Conservation (phyloP, 2,888 invertebrate genomes). For the Nemotelus pantherinus region DNA sequence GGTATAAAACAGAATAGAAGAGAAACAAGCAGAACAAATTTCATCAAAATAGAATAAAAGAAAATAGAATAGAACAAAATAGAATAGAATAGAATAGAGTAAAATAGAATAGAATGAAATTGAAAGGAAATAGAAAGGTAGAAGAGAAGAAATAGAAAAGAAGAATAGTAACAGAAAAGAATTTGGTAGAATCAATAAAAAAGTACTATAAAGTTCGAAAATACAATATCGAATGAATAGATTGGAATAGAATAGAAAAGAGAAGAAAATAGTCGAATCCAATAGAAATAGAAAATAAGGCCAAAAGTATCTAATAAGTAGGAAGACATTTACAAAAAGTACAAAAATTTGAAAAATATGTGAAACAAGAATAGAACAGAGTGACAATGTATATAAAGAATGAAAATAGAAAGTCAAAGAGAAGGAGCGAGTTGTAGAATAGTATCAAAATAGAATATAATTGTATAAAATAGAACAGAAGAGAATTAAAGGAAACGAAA, state of each 20-base stretch:
- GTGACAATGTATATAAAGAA: background rate
- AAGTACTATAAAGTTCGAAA: too few relatives aligned
- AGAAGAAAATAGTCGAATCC: too few relatives aligned
- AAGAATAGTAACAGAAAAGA: too few relatives aligned
- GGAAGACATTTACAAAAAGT: background rate
- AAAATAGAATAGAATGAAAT: background rate
- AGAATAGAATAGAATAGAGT: conserved; percentile 4
- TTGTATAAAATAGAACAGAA: conserved; percentile 4
- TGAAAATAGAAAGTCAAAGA: background rate
- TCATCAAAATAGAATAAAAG: background rate
- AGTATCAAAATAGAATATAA: background rate
- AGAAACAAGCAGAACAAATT: background rate
- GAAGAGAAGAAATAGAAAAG: too few relatives aligned
- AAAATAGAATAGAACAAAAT: background rate
- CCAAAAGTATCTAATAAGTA: too few relatives aligned
- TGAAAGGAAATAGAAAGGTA: too few relatives aligned
- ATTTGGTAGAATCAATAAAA: too few relatives aligned
- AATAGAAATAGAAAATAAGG: too few relatives aligned
- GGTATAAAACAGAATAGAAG: background rate
- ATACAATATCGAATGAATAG: too few relatives aligned
- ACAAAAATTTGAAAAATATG: background rate
- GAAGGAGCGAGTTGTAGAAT: background rate
- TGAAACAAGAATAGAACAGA: background rate
- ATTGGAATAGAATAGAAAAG: too few relatives aligned
- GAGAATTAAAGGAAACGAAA: background rate